These are phyloP conservation scores for Scaptomyza cyrtandrae DNA, from an alignment of 2,888 invertebrate genomes.

Conservation along the genomic window DNA sequence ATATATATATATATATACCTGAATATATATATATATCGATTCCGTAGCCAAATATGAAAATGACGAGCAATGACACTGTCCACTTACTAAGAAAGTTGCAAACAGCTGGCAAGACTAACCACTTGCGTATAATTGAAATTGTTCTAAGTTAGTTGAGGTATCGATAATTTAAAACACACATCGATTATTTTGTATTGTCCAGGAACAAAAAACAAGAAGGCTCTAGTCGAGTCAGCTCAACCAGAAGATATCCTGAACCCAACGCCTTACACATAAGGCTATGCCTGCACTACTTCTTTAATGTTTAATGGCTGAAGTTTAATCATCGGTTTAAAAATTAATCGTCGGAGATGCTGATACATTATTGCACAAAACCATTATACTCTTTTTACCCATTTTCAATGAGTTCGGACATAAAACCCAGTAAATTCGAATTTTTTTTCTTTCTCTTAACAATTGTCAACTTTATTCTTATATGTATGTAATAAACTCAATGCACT, in stretches of 20 bases:
- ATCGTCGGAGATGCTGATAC: too few species aligned
- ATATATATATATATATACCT: conserved; percentile 24
- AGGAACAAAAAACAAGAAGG: not conserved
- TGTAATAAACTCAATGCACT: not conserved
- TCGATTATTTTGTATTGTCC: conserved; percentile 16
- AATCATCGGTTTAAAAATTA: too few species aligned
- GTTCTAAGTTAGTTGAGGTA: conserved; percentile 24
- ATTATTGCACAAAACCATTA: too few species aligned
- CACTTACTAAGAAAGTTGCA: conserved; percentile 32
- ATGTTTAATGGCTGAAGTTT: too few species aligned
- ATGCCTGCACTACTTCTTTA: too few species aligned
- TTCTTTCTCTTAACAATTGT: not conserved
- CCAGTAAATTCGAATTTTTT: not conserved
- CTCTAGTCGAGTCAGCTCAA: too few species aligned
- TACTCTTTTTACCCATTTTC: too few species aligned
- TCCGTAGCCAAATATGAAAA: conserved; percentile 47
- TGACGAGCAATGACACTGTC: conserved; percentile 49
- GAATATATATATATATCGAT: conserved; percentile 37
- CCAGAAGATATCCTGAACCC: too few species aligned
- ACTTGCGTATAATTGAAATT: conserved; percentile 25
- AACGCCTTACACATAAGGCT: too few species aligned
- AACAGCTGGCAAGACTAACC: conserved; percentile 48
- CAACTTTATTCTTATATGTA: conserved; percentile 49
- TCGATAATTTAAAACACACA: conserved; percentile 23
- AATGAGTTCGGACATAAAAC: too few species aligned